Conservation (phyloP, 2,113 vertebrate genomes). For the Bambusicola thoracicus region DNA sequence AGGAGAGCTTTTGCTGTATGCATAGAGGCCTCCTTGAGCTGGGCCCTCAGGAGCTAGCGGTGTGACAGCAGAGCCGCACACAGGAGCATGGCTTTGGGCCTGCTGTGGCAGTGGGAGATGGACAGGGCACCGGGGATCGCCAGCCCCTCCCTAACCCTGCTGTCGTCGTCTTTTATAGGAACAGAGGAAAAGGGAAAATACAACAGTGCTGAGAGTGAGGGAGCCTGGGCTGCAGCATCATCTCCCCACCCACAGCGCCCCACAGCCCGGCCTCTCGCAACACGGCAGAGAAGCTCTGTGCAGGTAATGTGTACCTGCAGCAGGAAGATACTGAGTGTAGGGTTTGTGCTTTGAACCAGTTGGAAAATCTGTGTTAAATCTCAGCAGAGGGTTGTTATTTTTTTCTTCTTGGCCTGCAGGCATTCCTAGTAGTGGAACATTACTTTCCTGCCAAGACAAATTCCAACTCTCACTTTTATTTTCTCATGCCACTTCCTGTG, state of each 20-base stretch:
- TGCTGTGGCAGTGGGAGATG: not conserved
- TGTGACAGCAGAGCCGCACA: not conserved
- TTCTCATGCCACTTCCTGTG: conserved; percentile 50
- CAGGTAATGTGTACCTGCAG: not conserved
- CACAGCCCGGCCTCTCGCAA: not conserved
- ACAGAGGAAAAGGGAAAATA: not conserved
- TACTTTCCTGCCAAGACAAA: conserved; percentile 66
- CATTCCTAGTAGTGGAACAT: conserved; percentile 65
- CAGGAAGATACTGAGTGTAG: not conserved
- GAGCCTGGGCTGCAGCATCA: not conserved
- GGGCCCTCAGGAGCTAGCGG: not conserved
- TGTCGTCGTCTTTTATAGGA: not conserved
- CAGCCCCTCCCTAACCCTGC: not conserved
- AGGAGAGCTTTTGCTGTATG: not conserved
- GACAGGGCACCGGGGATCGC: not conserved
- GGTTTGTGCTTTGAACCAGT: conserved; percentile 1
- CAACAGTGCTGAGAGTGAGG: not conserved
- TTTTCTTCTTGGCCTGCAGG: conserved; percentile 41
- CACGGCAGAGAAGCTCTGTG: not conserved
- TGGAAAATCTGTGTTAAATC: conserved; percentile 39
- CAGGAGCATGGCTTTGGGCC: not conserved
- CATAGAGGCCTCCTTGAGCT: not conserved
- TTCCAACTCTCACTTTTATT: conserved; percentile 69
- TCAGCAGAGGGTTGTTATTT: not conserved
- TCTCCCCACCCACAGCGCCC: not conserved